A percentile compares a stretch with the other conserved stretches of the same genome.
phyloP scores from a whole-genome alignment of 2,113 vertebrate genomes.

The Bujurquina vittata region DNA sequence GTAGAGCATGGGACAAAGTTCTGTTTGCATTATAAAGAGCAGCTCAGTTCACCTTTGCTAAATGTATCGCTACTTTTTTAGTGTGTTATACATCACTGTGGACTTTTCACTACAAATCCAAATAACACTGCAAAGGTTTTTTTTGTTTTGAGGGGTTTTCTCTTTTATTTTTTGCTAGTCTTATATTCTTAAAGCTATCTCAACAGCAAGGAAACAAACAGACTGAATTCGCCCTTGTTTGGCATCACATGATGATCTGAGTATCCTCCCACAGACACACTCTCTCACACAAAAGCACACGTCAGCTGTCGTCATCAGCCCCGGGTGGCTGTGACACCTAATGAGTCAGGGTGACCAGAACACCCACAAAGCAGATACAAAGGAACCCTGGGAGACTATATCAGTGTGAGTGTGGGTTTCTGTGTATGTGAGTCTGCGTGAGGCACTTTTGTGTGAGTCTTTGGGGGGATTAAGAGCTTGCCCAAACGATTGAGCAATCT shows the following conservation, averaged over 20 bases:
- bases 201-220: not conserved
- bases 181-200: not conserved
- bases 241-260: not conserved
- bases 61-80: too few relatives aligned
- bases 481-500: conserved; percentile 62
- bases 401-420: conserved; percentile 21
- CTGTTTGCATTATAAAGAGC: not conserved
- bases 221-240: conserved; percentile 10
- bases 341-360: conserved; percentile 63
- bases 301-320: conserved; percentile 52
- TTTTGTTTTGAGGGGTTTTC: too few relatives aligned
- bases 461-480: conserved; percentile 36
- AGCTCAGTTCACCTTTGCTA: too few relatives aligned
- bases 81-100: too few relatives aligned
- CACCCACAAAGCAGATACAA: conserved; percentile 58
- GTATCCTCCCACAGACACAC: conserved; percentile 39
- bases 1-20: not conserved
- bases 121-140: not conserved
- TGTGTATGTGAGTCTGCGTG: conserved; percentile 31
- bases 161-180: too few relatives aligned
- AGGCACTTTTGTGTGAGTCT: conserved; percentile 28
- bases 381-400: conserved; percentile 27
- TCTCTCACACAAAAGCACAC: conserved; percentile 27
- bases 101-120: too few relatives aligned
- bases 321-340: conserved; percentile 43